A percentile compares a stretch with the other conserved stretches of the same genome.
These are phyloP conservation scores for Exaiptasia diaphana DNA, from an alignment of 64 coral and sea anemone genomes.

Conservation along the genomic window DNA sequence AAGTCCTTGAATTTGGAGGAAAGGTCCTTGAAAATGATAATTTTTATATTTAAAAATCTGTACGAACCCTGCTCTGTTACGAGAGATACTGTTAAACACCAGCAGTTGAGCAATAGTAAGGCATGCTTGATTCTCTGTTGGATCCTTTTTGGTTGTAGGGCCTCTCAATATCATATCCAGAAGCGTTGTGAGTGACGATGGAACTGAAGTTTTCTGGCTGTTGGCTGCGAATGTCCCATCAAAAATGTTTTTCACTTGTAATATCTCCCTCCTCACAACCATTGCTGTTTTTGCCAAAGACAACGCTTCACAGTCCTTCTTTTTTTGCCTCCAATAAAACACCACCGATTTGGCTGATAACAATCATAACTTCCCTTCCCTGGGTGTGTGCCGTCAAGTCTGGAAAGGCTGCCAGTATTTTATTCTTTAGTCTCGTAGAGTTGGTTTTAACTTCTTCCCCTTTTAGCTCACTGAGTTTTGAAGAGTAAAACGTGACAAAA, in stretches of 20 bases:
- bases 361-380: not conserved
- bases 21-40: too few species aligned
- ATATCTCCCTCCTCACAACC: not conserved
- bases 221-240: slow-evolving; percentile 18
- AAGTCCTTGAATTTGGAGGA: too few species aligned
- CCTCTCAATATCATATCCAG: slow-evolving; percentile 22
- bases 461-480: not conserved
- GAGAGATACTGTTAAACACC: not conserved
- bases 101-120: not conserved
- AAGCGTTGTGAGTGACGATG: not conserved
- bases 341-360: not conserved
- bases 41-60: too few species aligned
- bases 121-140: not conserved
- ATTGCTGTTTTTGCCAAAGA: not conserved
- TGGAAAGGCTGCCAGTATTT: slow-evolving; percentile 10
- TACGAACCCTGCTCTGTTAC: not conserved
- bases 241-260: slow-evolving; percentile 25
- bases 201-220: slow-evolving; percentile 19
- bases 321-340: not conserved
- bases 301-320: not conserved
- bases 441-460: slow-evolving; percentile 8
- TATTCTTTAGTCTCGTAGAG: slow-evolving; percentile 34
- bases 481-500: not conserved
- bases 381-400: not conserved
- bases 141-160: not conserved